These are phyloP conservation scores for Craseonycteris thonglongyai DNA, from an alignment of 2,113 vertebrate species.

Conservation along the genomic window DNA sequence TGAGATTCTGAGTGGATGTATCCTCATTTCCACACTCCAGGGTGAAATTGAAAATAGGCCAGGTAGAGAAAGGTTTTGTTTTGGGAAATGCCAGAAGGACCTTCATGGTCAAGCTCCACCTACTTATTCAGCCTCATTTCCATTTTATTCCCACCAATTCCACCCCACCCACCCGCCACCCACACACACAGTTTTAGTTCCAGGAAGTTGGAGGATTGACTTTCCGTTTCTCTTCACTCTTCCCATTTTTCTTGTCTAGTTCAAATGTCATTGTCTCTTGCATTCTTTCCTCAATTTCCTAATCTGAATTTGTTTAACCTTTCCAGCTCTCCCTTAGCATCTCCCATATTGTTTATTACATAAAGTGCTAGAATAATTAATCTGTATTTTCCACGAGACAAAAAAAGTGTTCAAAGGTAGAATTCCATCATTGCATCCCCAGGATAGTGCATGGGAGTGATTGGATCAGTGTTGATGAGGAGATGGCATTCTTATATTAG, in stretches of 20 bases:
- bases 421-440: background rate
- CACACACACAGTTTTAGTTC: background rate
- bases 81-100: background rate
- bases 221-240: background rate
- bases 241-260: background rate
- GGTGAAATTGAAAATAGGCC: background rate
- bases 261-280: background rate
- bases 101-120: background rate
- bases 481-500: background rate
- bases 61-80: background rate
- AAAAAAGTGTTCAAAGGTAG: background rate
- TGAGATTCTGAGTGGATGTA: background rate
- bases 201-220: background rate
- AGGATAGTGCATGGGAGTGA: background rate
- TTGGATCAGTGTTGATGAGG: background rate
- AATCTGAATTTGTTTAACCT: background rate
- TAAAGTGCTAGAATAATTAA: background rate
- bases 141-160: background rate
- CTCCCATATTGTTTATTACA: background rate
- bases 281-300: background rate
- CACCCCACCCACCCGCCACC: fast-evolving
- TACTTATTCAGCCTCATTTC: background rate
- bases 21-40: background rate
- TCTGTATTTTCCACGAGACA: background rate
- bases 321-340: background rate